Evolutionary conservation across 37 sponge, comb jelly and placozoan species (phyloP), one percentile per base, ranked within the genome.

Genomic region (Halisarca cf. caerulea): DNA sequence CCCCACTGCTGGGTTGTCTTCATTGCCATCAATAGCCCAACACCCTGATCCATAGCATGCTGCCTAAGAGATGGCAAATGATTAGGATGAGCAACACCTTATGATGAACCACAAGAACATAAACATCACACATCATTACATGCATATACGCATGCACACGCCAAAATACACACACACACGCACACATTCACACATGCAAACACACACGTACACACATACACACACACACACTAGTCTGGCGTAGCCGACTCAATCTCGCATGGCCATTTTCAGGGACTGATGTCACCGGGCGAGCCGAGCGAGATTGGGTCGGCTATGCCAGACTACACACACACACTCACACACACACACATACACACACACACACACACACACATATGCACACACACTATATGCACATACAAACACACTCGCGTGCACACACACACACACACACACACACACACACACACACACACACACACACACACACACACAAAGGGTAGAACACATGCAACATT

Each of bases 41-140:
- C 93, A 92, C 27, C 93, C 93, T 86, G 87, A 92, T 3, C 93
- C 93, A 89, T 82, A 92, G 42, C 80, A 42, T 20, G 90, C 89
- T 15, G 93, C 90, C 90, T 92, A 44, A 0, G 45, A n/a, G 23
- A 59, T 27, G 60, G 23, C 25, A 27, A 27, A 59, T 6, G 11
- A 30, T 6, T 30, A 74, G 7, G 20, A 1, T n/a, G n/a, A n/a
- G n/a, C n/a, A n/a, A n/a, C n/a, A n/a, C n/a, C n/a, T n/a, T n/a
- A n/a, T n/a, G 62, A 11, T 23, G 9, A 39, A 38, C 20, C 11
- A 7, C 30, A 0, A 59, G 37, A 60, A 24, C n/a, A n/a, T n/a
- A n/a, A n/a, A n/a, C n/a, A n/a, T n/a, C n/a, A n/a, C n/a, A n/a
- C n/a, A n/a, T n/a, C n/a, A n/a, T n/a, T n/a, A n/a, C n/a, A n/a